Evolutionary conservation across 2,888 invertebrate genomes (phyloP).

Genomic region (Nemurella pictetii): DNA sequence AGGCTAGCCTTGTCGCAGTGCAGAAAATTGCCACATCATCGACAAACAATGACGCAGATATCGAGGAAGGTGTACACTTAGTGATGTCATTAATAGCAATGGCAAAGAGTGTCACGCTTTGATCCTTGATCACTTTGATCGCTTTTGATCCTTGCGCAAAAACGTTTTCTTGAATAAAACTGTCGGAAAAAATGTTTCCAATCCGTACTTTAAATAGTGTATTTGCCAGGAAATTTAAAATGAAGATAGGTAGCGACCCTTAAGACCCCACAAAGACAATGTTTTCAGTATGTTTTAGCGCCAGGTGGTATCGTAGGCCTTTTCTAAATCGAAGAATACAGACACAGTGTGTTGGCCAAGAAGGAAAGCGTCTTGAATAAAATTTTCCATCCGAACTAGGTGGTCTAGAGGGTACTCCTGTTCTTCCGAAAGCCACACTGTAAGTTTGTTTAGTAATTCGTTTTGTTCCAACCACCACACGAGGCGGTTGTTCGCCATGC

Average conservation of each 20-base stretch:
- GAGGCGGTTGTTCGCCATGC: too few relatives aligned
- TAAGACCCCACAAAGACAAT: constrained; percentile 35
- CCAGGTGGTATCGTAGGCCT: constrained; percentile 42
- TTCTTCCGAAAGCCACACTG: constrained; percentile 34
- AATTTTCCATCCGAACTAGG: too few relatives aligned
- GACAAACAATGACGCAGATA: constrained; percentile 17
- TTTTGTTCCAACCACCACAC: constrained; percentile 42
- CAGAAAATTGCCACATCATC: constrained; percentile 30
- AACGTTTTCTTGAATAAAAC: constrained; percentile 10
- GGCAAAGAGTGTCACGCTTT: constrained; percentile 28
- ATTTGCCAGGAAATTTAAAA: constrained; percentile 23
- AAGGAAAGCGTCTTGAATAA: constrained; percentile 41
- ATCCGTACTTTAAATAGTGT: constrained; percentile 17
- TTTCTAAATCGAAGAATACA: constrained; percentile 41
- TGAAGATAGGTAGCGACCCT: constrained; percentile 38
- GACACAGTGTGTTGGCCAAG: constrained; percentile 41
- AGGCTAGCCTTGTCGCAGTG: not conserved
- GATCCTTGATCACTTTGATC: too few relatives aligned
- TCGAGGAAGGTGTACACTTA: not conserved
- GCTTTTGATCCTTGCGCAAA: constrained; percentile 36
- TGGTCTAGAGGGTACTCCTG: too few relatives aligned
- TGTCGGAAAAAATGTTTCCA: constrained; percentile 20
- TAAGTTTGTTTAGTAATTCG: constrained; percentile 34
- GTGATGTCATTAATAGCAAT: too few relatives aligned
- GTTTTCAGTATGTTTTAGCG: constrained; percentile 35